A percentile compares a stretch with the other conserved stretches of the same genome.
Conservation (phyloP, 2,888 invertebrate species). For the Mimas tiliae region DNA sequence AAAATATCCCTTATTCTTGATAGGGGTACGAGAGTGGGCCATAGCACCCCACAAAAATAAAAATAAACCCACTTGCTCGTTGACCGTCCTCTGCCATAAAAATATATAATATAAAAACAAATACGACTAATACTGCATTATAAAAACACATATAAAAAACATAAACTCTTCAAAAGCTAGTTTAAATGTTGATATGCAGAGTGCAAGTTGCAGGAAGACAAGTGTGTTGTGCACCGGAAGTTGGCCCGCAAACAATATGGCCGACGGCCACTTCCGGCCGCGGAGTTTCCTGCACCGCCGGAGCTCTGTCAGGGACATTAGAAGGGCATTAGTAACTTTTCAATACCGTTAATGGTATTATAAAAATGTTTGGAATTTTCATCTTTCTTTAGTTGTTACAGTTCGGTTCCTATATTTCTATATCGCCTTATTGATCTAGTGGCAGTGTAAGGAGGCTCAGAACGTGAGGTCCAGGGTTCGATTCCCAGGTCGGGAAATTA, state of each 20-base stretch:
- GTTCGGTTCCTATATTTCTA: not conserved
- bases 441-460: too few relatives aligned
- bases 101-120: too few relatives aligned
- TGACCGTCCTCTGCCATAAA: too few relatives aligned
- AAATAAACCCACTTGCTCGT: too few relatives aligned
- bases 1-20: too few relatives aligned
- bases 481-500: too few relatives aligned
- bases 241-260: constrained; percentile 71
- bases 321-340: constrained; percentile 49
- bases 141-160: not conserved
- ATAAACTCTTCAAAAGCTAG: constrained; percentile 45
- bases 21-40: too few relatives aligned
- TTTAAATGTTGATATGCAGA: constrained; percentile 41
- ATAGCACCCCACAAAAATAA: too few relatives aligned
- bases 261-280: constrained; percentile 67
- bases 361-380: constrained; percentile 10
- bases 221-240: constrained; percentile 62
- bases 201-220: constrained; percentile 51
- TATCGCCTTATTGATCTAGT: too few relatives aligned
- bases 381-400: not conserved
- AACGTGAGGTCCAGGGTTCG: too few relatives aligned
- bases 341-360: constrained; percentile 31
- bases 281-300: constrained; percentile 58
- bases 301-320: constrained; percentile 44
- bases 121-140: not conserved